Base-by-base conservation (phyloP, 2,888 invertebrate genomes). In the Hypolimnas misippus region DNA sequence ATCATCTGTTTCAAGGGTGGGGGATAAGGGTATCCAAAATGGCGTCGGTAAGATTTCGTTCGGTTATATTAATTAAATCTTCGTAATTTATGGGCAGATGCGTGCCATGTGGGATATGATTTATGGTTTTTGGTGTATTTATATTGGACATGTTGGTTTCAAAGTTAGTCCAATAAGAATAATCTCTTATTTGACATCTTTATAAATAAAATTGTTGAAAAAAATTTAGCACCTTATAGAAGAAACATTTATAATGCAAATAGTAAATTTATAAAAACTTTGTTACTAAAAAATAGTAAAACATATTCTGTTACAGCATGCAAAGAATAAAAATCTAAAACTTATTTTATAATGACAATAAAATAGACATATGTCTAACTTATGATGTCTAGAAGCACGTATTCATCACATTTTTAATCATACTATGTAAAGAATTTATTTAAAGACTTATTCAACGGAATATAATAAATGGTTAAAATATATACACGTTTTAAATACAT, bases 1-100 rank as follows among this genome's bases (percentile, higher is more conserved):
- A 89, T 90, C 90, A 89, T 87, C 86, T 87, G 90, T 87, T 87
- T 78, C 81, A 81, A 83, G 84, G 87, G 82, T 84, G 85, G 84
- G 82, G 84, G 81, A 78, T 82, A 86, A 86, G 86, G 90, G 89
- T 82, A 72, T 81, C 73, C 88, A 91, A 91, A 85, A 91, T 90
- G 91, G 91, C 90, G 81, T 81, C 79, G 82, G 84, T 92, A 92
- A 92, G 91, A 92, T 92, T 91, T 90, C 83, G 89, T 88, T 85
- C 84, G 81, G 86, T 81, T 82, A 86, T 85, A 90, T 88, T 89
- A 90, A 91, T 92, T 92, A 89, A 91, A 90, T 90, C 90, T 90
- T 90, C 84, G 83, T 92, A 87, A 92, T 92, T 91, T 92, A 92
- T 88, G 86, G 80, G 78, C 77, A 81, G 74, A 77, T 76, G 79